Evolutionary conservation across 1,140 invertebrate species (phyloP).

Genomic region (Hycleus cichorii): DNA sequence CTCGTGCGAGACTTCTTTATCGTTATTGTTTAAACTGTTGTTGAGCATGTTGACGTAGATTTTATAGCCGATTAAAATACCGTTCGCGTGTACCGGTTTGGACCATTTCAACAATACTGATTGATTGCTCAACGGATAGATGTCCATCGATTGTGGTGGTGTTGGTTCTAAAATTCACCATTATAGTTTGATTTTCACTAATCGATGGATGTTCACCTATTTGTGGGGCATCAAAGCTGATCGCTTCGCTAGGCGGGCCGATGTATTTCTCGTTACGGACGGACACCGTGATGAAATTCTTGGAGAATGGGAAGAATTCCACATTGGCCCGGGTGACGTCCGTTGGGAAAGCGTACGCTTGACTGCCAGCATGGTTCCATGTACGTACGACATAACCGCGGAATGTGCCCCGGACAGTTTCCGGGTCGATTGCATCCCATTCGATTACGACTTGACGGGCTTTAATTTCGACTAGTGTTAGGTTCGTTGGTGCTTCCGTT

Average conservation of each 20-base stretch:
- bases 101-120: constrained; percentile 87
- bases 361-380: constrained; percentile 67
- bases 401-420: constrained; percentile 80
- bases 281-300: constrained; percentile 82
- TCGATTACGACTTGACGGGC: constrained; percentile 68
- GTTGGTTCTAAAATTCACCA: constrained; percentile 59
- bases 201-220: constrained; percentile 43
- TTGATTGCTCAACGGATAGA: constrained; percentile 76
- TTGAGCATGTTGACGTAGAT: constrained; percentile 82
- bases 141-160: constrained; percentile 73
- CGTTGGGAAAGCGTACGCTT: constrained; percentile 52
- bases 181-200: background rate
- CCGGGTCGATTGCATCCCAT: constrained; percentile 71
- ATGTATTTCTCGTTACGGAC: constrained; percentile 87
- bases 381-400: constrained; percentile 88
- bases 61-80: constrained; percentile 84
- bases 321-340: constrained; percentile 66
- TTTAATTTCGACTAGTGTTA: constrained; percentile 66
- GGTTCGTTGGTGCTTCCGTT: constrained; percentile 71
- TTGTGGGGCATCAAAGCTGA: constrained; percentile 86
- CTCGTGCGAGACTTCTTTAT: constrained; percentile 46
- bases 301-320: constrained; percentile 79
- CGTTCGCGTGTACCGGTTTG: constrained; percentile 87
- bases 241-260: constrained; percentile 77
- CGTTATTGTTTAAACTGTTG: constrained; percentile 51